These are phyloP conservation scores for Melanophora roralis DNA, from an alignment of 2,888 invertebrate genomes.

Conservation along the genomic window DNA sequence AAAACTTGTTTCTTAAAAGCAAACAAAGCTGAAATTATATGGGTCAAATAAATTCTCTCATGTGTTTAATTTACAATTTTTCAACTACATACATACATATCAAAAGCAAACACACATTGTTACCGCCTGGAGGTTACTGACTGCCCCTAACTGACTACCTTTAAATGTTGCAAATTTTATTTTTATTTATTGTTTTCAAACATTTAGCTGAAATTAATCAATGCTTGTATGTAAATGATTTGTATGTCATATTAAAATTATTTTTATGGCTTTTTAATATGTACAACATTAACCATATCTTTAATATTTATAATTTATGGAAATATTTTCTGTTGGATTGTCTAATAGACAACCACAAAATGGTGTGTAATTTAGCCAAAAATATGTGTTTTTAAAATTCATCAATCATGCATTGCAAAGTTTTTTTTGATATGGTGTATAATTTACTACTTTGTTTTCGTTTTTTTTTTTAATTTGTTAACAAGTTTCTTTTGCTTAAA, in stretches of 20 bases:
- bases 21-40: slow-evolving; percentile 14
- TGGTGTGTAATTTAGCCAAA: too few species aligned
- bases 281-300: neutral
- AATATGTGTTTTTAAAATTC: neutral
- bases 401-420: neutral
- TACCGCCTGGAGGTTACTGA: neutral
- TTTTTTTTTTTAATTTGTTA: neutral
- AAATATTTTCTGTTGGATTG: too few species aligned
- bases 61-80: neutral
- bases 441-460: neutral
- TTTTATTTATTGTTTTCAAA: slow-evolving; percentile 23
- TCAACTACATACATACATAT: too few species aligned
- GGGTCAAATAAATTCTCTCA: slow-evolving; percentile 30
- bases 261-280: slow-evolving; percentile 9
- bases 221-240: neutral
- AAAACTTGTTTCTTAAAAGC: neutral
- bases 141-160: neutral
- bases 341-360: too few species aligned
- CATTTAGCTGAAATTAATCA: slow-evolving; percentile 3
- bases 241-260: slow-evolving; percentile 16
- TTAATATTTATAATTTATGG: too few species aligned
- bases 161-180: neutral
- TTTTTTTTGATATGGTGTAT: neutral
- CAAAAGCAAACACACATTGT: neutral
- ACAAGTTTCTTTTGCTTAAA: neutral